Base-by-base conservation (phyloP, 1,140 invertebrate species). In the Drosophila navojoa region DNA sequence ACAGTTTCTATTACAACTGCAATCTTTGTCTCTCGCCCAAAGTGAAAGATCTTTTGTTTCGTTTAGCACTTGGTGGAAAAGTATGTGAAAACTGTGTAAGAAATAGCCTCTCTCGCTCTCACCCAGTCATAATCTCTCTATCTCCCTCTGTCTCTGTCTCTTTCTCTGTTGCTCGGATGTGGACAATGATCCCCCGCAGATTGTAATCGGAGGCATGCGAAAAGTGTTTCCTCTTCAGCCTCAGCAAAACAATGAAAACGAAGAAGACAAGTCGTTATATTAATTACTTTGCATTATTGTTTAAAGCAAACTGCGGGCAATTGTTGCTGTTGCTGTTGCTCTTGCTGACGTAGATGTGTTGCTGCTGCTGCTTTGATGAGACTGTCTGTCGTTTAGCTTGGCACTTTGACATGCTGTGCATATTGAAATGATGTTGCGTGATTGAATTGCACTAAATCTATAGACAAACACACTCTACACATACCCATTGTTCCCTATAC, bases 231-330 rank as follows among this genome's bases (percentile, higher is more conserved):
- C 62, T 66, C 47, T 61, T 61, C 45, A 71, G 69, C 47, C 66
- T 42, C 50, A 73, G 53, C 67, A 73, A 11, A 58, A 84, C 67
- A 84, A 85, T 64, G 52, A 22, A 13, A 45, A 22, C 45, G n/a
- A 19, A 44, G 60, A 27, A 42, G 27, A 32, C 19, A 32, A 74
- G 60, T 57, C 40, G 75, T 70, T 64, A 58, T 87, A 87, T 87
- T 87, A 87, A 87, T 87, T 87, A 82, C 84, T 82, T 66, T 73
- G 82, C 82, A 76, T 89, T 82, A 87, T 81, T 81, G 68, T 68
- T 68, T 79, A 72, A 86, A 86, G 59, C 52, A 60, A 71, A 76
- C 55, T 87, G 81, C 75, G 79, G 68, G 47, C 49, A 60, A 61
- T 62, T 60, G 45, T 62, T 59, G 79, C 78, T 59, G 19, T 32